phyloP scores from a whole-genome alignment of 1,140 invertebrate species.

The Hylyphantes graminicola region DNA sequence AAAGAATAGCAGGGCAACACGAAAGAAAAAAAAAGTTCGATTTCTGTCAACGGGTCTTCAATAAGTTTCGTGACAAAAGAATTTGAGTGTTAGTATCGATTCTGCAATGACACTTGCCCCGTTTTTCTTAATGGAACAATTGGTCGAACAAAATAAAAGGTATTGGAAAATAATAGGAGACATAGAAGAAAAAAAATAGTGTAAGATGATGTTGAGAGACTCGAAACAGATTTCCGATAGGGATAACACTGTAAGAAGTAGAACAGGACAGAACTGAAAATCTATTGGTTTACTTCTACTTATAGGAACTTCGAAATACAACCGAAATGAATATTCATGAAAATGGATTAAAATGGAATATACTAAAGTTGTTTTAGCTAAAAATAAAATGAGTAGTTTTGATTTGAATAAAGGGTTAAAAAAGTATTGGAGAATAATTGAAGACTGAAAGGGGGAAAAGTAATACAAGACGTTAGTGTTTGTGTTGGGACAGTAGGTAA shows the following conservation, averaged over 20 bases:
- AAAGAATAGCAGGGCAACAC: background rate
- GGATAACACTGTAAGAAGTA: background rate
- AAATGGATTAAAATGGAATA: too few relatives aligned
- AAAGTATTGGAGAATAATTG: too few relatives aligned
- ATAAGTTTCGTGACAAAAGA: conserved; percentile 24
- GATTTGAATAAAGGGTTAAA: too few relatives aligned
- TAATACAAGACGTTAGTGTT: too few relatives aligned
- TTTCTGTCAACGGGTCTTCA: background rate
- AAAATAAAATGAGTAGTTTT: too few relatives aligned
- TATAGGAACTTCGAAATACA: too few relatives aligned
- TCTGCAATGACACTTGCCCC: conserved; percentile 25
- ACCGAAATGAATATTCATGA: too few relatives aligned
- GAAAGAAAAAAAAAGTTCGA: background rate
- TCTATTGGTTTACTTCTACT: too few relatives aligned
- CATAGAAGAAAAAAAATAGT: conserved; percentile 30
- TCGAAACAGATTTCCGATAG: conserved; percentile 39
- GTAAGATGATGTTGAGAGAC: conserved; percentile 12
- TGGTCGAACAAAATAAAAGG: conserved; percentile 17
- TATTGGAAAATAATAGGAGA: conserved; percentile 14
- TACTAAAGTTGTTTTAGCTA: too few relatives aligned
- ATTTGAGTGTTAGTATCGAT: conserved; percentile 16
- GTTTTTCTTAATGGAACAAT: conserved; percentile 33
- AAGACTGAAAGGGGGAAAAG: too few relatives aligned
- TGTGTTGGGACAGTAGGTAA: too few relatives aligned
- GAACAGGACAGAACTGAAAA: too few relatives aligned